A percentile compares a stretch with the other conserved stretches of the same genome.
Conservation (phyloP, 2,888 invertebrate genomes). For the Merodon equestris region DNA sequence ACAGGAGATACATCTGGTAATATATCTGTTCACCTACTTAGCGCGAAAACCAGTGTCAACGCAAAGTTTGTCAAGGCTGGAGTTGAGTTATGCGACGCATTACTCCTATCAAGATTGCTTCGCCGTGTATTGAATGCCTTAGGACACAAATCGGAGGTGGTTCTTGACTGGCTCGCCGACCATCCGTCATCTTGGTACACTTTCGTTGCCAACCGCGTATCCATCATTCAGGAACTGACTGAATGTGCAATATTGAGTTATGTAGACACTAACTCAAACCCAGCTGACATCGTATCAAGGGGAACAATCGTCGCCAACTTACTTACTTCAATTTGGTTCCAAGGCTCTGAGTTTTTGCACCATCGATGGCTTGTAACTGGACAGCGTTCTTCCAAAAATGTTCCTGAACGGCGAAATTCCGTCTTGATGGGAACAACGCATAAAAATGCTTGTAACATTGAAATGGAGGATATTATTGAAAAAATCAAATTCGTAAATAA, state of each 20-base stretch:
- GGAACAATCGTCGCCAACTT: conserved; percentile 53
- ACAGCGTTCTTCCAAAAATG: not conserved
- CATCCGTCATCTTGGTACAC: conserved; percentile 62
- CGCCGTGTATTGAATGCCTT: conserved; percentile 12
- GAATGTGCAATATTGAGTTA: conserved; percentile 70
- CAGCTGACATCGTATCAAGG: conserved; percentile 72
- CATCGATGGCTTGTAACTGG: not conserved
- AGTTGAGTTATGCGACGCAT: conserved; percentile 59
- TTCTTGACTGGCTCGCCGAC: conserved; percentile 52
- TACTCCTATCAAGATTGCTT: conserved; percentile 42
- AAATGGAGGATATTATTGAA: conserved; percentile 8
- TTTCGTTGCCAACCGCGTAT: conserved; percentile 55
- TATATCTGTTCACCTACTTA: conserved; percentile 31
- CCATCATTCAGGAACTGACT: conserved; percentile 70
- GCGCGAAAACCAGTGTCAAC: conserved; percentile 62
- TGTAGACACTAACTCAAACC: conserved; percentile 70
- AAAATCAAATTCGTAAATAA: conserved; percentile 18
- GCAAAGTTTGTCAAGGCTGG: conserved; percentile 56
- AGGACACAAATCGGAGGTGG: conserved; percentile 39
- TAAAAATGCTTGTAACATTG: not conserved
- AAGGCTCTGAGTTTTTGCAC: conserved; percentile 25
- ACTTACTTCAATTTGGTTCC: conserved; percentile 9
- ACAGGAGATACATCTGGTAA: conserved; percentile 11
- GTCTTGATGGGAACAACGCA: not conserved
- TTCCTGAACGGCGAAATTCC: conserved; percentile 7